A percentile compares a stretch with the other conserved stretches of the same genome.
phyloP scores from a whole-genome alignment of 53 echinoderm and acorn worm species.

The Holothuria scabra region DNA sequence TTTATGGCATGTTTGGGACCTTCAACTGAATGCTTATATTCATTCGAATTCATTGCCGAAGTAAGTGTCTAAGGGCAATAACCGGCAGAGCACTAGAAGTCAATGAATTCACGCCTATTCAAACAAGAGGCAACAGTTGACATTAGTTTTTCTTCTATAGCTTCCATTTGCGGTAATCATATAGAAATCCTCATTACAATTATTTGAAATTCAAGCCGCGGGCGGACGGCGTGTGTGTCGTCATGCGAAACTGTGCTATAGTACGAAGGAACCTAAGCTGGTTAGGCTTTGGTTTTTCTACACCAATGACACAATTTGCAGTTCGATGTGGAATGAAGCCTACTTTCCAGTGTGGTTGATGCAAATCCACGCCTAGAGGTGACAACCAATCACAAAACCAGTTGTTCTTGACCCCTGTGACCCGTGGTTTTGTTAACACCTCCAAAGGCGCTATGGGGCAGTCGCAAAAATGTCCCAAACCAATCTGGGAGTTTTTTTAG shows the following conservation, averaged over 20 bases:
- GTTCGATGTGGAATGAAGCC: not conserved
- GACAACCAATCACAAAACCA: conserved; percentile 32
- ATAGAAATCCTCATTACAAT: conserved; percentile 33
- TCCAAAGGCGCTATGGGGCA: not conserved
- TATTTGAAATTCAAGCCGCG: conserved; percentile 41
- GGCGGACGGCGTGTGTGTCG: conserved; percentile 26
- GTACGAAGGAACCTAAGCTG: conserved; percentile 27
- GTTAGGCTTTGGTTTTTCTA: conserved; percentile 32
- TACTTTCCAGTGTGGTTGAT: conserved; percentile 22
- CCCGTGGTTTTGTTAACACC: not conserved
- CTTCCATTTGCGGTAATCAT: conserved; percentile 32
- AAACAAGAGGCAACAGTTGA: conserved; percentile 33
- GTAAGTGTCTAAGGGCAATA: conserved; percentile 24
- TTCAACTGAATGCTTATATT: no score
- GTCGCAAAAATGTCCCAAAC: not conserved
- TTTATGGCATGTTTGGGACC: no score
- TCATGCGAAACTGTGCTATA: conserved; percentile 31
- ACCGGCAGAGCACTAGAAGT: conserved; percentile 28
- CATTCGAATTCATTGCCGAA: no score
- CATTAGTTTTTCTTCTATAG: not conserved
- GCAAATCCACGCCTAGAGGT: conserved; percentile 36
- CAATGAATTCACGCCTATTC: conserved; percentile 39
- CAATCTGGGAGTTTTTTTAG: not conserved
- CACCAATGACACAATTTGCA: not conserved
- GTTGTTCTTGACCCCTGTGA: conserved; percentile 35